These are phyloP conservation scores for Eupsilia transversa DNA, from an alignment of 2,888 invertebrate species.

Conservation along the genomic window DNA sequence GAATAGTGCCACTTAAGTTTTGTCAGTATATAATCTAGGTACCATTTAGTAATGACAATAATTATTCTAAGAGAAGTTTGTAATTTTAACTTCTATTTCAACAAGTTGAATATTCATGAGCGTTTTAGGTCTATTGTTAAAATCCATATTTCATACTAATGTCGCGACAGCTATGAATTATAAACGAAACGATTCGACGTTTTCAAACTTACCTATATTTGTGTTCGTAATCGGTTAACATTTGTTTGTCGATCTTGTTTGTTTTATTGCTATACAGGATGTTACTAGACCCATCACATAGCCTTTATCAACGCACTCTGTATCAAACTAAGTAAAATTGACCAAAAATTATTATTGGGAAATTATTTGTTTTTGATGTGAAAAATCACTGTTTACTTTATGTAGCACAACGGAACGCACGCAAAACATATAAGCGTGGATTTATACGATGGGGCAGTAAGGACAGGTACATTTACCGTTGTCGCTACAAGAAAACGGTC, in stretches of 20 bases:
- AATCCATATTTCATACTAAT: constrained; percentile 40
- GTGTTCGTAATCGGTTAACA: not conserved
- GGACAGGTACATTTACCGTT: too few species aligned
- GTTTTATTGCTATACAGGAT: not conserved
- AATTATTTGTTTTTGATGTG: not conserved
- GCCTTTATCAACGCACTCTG: not conserved
- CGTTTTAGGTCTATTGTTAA: constrained; percentile 29
- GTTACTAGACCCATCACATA: not conserved
- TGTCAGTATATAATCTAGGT: not conserved
- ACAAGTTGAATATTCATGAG: constrained; percentile 54
- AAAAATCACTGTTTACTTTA: not conserved
- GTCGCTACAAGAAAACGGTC: too few species aligned
- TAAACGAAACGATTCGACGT: constrained; percentile 4
- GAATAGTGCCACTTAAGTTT: too few species aligned
- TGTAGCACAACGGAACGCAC: too few species aligned
- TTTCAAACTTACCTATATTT: constrained; percentile 13
- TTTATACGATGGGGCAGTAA: too few species aligned
- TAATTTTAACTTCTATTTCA: constrained; percentile 26
- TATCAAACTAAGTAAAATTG: not conserved
- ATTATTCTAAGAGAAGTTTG: not conserved
- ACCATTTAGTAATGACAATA: not conserved
- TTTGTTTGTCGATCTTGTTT: not conserved
- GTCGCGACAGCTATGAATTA: constrained; percentile 20
- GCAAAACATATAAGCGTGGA: too few species aligned
- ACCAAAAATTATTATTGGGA: not conserved